Evolutionary conservation across 2,113 vertebrate genomes (phyloP).

Genomic region (Tachycineta bicolor): DNA sequence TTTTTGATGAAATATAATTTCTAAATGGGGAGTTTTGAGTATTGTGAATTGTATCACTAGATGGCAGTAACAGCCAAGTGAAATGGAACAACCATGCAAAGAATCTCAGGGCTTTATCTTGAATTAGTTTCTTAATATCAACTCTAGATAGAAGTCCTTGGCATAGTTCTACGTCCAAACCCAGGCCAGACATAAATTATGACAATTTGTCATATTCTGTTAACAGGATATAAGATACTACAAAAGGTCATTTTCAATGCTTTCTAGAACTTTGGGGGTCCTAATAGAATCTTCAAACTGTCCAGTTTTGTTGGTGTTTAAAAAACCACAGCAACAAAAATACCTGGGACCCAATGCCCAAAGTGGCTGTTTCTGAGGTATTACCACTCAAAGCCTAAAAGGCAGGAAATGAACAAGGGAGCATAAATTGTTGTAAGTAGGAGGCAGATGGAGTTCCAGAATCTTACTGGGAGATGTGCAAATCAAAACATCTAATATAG

Average conservation of each 20-base stretch:
- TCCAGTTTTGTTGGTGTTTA: background rate
- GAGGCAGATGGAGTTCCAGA: background rate
- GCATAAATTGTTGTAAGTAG: background rate
- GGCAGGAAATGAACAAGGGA: background rate
- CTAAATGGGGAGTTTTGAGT: background rate
- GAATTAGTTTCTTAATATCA: background rate
- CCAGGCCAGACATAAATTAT: background rate
- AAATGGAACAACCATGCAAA: background rate
- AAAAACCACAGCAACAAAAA: background rate
- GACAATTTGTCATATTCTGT: background rate
- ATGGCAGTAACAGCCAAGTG: constrained; percentile 55
- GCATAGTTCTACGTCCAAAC: background rate
- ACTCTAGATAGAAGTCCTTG: background rate
- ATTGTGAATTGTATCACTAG: constrained; percentile 17
- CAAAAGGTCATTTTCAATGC: background rate
- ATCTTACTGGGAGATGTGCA: background rate
- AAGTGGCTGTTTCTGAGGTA: background rate
- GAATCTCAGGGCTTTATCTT: background rate
- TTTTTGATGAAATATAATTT: background rate
- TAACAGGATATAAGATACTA: background rate
- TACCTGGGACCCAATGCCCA: background rate
- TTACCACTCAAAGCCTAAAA: background rate
- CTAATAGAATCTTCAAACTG: background rate
- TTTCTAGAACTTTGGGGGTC: background rate
- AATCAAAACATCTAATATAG: background rate